Conservation (phyloP, 2,797 vertebrate genomes). For the Clarias platycephalus region DNA sequence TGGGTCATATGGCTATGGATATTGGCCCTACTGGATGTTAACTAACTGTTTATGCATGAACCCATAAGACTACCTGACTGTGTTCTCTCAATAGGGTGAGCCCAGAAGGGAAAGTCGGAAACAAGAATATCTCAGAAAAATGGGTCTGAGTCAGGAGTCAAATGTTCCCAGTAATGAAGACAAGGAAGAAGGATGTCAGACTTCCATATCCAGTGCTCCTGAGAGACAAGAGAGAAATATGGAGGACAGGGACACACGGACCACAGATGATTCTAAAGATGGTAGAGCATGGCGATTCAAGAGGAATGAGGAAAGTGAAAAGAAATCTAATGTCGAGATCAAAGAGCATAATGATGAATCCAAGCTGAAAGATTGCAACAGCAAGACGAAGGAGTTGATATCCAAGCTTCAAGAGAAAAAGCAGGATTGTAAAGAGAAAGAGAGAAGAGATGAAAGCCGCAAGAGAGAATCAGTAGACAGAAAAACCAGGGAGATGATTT, state of each 20-base stretch:
- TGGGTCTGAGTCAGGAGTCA: constrained; percentile 75
- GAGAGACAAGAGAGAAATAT: constrained; percentile 57
- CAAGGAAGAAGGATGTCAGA: constrained; percentile 53
- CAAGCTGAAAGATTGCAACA: constrained; percentile 68
- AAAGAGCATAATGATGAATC: constrained; percentile 73
- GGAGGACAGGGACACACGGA: constrained; percentile 42
- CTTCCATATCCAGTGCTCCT: constrained; percentile 38
- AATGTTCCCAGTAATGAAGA: constrained; percentile 58
- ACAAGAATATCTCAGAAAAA: constrained; percentile 76
- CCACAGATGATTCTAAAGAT: constrained; percentile 49
- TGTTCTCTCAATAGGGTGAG: constrained; percentile 64
- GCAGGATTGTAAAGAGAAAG: constrained; percentile 68
- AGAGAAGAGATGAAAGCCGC: constrained; percentile 69
- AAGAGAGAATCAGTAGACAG: constrained; percentile 65
- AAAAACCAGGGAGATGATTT: constrained; percentile 78
- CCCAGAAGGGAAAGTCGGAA: constrained; percentile 75
- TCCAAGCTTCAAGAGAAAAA: constrained; percentile 75
- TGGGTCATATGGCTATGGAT: no score
- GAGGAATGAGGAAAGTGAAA: constrained; percentile 62
- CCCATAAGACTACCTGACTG: not conserved
- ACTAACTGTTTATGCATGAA: not conserved
- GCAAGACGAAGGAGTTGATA: constrained; percentile 77
- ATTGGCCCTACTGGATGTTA: not conserved
- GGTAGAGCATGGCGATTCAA: constrained; percentile 33
- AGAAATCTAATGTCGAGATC: constrained; percentile 65